Percentiles rank a stretch among this genome's conserved stretches.
phyloP scores from a whole-genome alignment of 2,113 vertebrate genomes.

The Passerina amoena region DNA sequence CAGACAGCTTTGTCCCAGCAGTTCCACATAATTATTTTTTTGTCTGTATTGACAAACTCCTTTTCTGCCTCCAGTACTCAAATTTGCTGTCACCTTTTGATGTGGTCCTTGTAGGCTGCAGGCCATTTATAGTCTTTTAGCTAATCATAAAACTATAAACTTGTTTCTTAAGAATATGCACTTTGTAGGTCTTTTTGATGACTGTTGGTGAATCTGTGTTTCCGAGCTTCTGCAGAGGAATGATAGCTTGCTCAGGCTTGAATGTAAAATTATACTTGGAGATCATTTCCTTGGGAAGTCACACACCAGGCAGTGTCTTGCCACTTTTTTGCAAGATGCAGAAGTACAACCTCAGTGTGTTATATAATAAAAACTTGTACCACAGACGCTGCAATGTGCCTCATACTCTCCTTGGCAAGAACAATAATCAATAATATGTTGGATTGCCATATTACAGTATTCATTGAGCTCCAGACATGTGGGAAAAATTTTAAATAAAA shows the following conservation, averaged over 20 bases:
- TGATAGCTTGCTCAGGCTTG: not conserved
- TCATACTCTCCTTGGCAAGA: not conserved
- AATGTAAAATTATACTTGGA: not conserved
- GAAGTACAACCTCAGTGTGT: not conserved
- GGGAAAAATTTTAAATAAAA: not conserved
- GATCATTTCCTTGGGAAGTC: not conserved
- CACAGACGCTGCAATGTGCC: not conserved
- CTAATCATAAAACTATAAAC: not conserved
- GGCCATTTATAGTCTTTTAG: not conserved
- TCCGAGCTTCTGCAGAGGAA: not conserved
- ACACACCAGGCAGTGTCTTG: not conserved
- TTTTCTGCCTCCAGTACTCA: not conserved
- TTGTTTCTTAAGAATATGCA: not conserved
- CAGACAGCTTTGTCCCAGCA: not conserved
- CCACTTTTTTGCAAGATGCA: not conserved
- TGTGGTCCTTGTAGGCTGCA: not conserved
- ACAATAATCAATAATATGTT: not conserved
- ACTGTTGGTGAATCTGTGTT: not conserved
- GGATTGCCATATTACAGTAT: not conserved
- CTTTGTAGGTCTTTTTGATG: not conserved
- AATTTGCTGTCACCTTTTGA: not conserved
- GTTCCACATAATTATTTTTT: not conserved
- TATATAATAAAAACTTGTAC: not conserved
- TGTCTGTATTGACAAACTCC: not conserved
- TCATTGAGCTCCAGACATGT: not conserved